Evolutionary conservation across 2,888 invertebrate genomes (phyloP).

Genomic region (Cryptus viduatorius): DNA sequence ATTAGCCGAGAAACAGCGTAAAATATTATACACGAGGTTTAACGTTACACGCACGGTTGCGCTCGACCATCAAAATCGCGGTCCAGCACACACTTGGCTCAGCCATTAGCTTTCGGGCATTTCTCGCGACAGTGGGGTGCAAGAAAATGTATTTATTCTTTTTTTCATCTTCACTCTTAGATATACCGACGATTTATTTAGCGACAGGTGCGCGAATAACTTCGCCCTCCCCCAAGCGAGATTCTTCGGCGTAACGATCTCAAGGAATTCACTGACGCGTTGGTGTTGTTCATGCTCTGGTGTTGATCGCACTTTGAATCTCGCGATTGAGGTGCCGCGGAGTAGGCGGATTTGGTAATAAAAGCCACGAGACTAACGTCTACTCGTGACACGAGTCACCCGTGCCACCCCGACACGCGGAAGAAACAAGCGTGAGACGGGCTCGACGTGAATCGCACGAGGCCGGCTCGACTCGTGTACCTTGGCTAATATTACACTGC

Average conservation of each 20-base stretch:
- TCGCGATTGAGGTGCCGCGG: conserved; percentile 37
- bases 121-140: conserved; percentile 6
- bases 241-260: conserved; percentile 17
- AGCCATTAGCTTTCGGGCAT: conserved; percentile 11
- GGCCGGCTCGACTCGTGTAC: conserved; percentile 53
- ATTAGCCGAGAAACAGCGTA: conserved; percentile 47
- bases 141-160: conserved; percentile 44
- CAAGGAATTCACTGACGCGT: conserved; percentile 10
- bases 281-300: conserved; percentile 18
- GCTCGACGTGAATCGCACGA: conserved; percentile 59
- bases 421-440: conserved; percentile 36
- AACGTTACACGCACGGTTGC: conserved; percentile 41
- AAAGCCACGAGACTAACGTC: conserved; percentile 51
- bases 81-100: conserved; percentile 54
- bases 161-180: conserved; percentile 40
- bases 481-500: conserved; percentile 63
- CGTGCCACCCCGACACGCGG: conserved; percentile 16
- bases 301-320: conserved; percentile 11
- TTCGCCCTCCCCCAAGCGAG: conserved; percentile 29
- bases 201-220: conserved; percentile 51
- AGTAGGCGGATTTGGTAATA: conserved; percentile 51
- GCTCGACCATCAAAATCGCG: conserved; percentile 26
- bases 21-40: conserved; percentile 22
- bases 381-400: conserved; percentile 50
- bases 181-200: conserved; percentile 48